Evolutionary conservation across 2,888 invertebrate species (phyloP), one percentile per base, ranked within the genome.

Genomic region (Perdita meconis): DNA sequence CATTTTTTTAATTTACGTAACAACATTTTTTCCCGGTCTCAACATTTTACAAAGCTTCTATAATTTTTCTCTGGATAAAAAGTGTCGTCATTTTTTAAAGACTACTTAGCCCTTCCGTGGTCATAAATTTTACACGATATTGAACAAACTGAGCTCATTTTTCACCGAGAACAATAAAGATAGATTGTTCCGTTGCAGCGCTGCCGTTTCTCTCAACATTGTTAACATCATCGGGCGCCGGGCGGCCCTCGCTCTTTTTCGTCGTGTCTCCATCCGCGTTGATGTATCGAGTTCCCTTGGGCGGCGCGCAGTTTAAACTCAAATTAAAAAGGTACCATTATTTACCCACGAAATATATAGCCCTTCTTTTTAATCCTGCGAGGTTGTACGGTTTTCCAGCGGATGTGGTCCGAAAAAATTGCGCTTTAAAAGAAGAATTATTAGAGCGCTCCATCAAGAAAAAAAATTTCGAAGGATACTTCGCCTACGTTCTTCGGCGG

Each of bases 311-410:
- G 42, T 44, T 44, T 8, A 8, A 44, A 60, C 59, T 44, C 40
- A 44, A 60, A 60, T 60, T 44, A 60, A 60, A 30, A 60, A 26
- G 12, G 26, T 30, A 12, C 6, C 19, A 44, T 44, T 19, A 60
- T 44, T 60, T 30, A 19, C 19, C 8, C 40, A 26, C 30, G 42
- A 44, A 30, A 60, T 60, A 47, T 47, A 42, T 30, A 30, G 30
- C 30, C 16, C 10, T 44, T 60, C 30, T 26, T 42, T 47, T 47
- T 47, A 47, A 47, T 47, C 47, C 47, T 19, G 16, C 47, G 8
- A 30, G 12, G 47, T 2, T 47, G 10, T 47, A 47, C 10, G 19
- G n/a, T 10, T 8, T 10, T 12, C 12, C 47, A 22, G 22, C 10
- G 12, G 10, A 2, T 10, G 22, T 3, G 30, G 30, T 2, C 30